Base-by-base conservation (phyloP, 2,797 vertebrate genomes). In the Pangasius mekongensis region DNA sequence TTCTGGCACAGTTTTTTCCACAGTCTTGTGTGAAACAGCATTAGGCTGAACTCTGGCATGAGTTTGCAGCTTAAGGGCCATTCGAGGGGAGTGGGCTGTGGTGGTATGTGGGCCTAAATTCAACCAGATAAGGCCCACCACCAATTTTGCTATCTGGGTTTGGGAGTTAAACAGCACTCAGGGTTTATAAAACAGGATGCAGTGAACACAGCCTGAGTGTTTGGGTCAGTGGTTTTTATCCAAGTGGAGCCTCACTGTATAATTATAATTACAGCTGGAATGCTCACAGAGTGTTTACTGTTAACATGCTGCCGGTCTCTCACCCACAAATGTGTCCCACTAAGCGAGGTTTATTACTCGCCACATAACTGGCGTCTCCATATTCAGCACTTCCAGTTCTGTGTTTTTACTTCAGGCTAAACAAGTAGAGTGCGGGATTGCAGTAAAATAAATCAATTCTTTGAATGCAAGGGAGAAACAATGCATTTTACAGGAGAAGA, bases 131-230 rank as follows among this genome's bases (percentile, higher is more conserved):
- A 43, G 39, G 39, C 39, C 39, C 39, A 43, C 39, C 39, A 43
- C 39, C 39, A 43, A 43, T 43, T 43, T 43, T 43, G 39, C 39
- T 43, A 43, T 43, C 39, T 43, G 39, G 39, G 39, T 43, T 89
- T 49, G 60, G 67, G 66, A 86, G 81, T 66, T 81, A 87, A 91
- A 89, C 89, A 84, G 76, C 74, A 24, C 66, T 87, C 83, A 47
- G 73, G 73, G 60, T 89, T 83, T 87, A 81, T 56, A 81, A 83
- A 83, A 60, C 60, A 83, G 58, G 49, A 47, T 83, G 80, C 80
- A 62, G 36, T 82, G 56, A 82, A 64, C 80, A n/a, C 13, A 43
- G 33, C 22, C 80, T 82, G 80, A 62, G 56, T 82, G 60, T 83
- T 83, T 83, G 60, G 81, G 81, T 83, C 81, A 83, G 81, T 83